Conservation (phyloP, 2,888 invertebrate species). For the Drosophila imparisetae region DNA sequence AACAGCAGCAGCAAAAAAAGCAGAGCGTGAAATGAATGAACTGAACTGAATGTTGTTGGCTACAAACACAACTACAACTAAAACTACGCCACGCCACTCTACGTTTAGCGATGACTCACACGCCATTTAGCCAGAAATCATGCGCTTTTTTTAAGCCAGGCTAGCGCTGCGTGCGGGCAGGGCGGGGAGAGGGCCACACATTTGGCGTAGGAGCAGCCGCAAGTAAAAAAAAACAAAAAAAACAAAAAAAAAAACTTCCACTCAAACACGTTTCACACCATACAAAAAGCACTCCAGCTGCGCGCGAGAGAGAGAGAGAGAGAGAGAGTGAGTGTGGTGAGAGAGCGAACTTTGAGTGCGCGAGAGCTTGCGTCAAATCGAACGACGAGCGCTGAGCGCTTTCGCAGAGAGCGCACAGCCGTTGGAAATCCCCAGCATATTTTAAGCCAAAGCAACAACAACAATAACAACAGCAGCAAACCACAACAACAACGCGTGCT, state of each 20-base stretch:
- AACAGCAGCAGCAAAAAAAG: constrained; percentile 4
- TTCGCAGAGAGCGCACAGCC: constrained; percentile 8
- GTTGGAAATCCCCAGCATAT: constrained; percentile 71
- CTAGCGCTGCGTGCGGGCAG: constrained; percentile 14
- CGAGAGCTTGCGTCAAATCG: constrained; percentile 8
- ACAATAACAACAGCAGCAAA: constrained; percentile 16
- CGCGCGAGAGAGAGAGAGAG: background rate
- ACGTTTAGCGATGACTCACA: constrained; percentile 66
- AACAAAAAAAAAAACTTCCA: constrained; percentile 6
- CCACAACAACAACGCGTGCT: constrained; percentile 28
- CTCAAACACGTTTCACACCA: constrained; percentile 42
- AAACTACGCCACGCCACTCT: constrained; percentile 23
- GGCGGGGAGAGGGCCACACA: background rate
- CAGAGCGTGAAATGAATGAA: constrained; percentile 67
- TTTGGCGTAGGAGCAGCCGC: constrained; percentile 24
- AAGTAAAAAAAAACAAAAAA: background rate
- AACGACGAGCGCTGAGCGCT: background rate
- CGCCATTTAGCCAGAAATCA: constrained; percentile 73
- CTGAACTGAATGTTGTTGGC: constrained; percentile 37
- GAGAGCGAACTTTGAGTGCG: constrained; percentile 4
- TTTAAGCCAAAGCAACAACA: constrained; percentile 32
- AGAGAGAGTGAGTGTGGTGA: constrained; percentile 1
- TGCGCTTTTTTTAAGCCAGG: constrained; percentile 61
- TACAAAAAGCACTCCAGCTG: constrained; percentile 37
- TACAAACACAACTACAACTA: constrained; percentile 50